Conservation (phyloP, 1,140 invertebrate genomes). For the Augochlora pura region DNA sequence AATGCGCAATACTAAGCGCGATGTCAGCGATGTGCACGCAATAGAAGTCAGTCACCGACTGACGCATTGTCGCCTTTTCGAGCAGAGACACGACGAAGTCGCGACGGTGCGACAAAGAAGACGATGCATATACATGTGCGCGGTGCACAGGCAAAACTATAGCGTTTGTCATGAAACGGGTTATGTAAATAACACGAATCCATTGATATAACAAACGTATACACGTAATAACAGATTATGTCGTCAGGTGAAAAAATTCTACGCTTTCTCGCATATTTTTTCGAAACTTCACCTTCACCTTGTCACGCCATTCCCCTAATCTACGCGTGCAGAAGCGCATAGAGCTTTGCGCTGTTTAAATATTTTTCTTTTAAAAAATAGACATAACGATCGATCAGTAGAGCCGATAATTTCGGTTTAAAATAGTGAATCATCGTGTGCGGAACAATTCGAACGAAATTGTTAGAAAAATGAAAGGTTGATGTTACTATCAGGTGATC, state of each 20-base stretch:
- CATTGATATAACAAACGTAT: neutral
- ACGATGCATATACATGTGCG: no score
- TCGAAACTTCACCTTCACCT: neutral
- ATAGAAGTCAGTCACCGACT: neutral
- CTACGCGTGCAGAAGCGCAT: no score
- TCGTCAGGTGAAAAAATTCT: neutral
- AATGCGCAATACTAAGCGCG: no score
- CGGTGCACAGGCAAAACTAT: neutral
- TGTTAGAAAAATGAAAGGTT: neutral
- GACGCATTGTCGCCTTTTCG: neutral
- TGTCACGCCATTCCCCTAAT: no score
- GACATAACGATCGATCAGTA: no score
- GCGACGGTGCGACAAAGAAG: neutral
- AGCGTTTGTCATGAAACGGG: neutral
- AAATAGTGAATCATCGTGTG: neutral
- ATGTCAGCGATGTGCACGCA: neutral
- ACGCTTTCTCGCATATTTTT: no score
- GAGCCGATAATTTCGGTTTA: neutral
- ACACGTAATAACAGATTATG: neutral
- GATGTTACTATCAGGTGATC: neutral
- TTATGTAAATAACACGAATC: constrained; percentile 41
- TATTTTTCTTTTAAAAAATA: neutral
- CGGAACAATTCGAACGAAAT: neutral
- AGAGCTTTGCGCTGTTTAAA: neutral
- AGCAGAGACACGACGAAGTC: neutral